Evolutionary conservation across 23 tunicate genomes (phyloP).

Genomic region (Clavelina lepadiformis): DNA sequence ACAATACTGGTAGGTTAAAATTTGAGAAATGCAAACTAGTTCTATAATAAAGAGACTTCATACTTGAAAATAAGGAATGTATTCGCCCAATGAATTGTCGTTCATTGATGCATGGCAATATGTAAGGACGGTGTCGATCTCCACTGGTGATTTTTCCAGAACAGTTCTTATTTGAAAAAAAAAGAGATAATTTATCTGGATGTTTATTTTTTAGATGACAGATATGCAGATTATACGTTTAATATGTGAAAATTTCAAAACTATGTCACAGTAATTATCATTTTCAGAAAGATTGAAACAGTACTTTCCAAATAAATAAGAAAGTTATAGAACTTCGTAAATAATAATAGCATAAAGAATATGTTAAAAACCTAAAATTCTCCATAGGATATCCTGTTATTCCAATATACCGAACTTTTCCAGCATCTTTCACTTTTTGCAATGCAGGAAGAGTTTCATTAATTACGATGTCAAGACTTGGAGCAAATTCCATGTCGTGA

Average conservation of each 20-base stretch:
- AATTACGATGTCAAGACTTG: conserved; percentile 40
- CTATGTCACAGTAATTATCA: no score
- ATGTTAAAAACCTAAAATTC: conserved; percentile 22
- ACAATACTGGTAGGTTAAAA: no score
- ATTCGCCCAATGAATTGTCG: conserved; percentile 48
- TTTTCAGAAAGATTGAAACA: no score
- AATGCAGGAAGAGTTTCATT: conserved; percentile 91
- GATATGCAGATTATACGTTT: no score
- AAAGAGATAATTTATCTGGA: no score
- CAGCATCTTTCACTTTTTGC: conserved; percentile 72
- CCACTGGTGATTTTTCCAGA: conserved; percentile 66
- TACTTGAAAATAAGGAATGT: conserved; percentile 63
- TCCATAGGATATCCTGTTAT: conserved; percentile 84
- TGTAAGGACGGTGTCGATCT: conserved; percentile 73
- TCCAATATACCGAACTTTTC: conserved; percentile 84
- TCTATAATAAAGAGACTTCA: no score
- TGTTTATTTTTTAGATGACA: no score
- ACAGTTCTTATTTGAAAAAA: conserved; percentile 25
- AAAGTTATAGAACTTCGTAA: no score
- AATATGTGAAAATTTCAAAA: not conserved
- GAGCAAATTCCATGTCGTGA: conserved; percentile 89
- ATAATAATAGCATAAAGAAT: no score
- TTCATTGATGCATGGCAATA: conserved; percentile 90
- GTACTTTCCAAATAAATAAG: no score
- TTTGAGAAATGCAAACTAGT: no score